These are phyloP conservation scores for Emydura subglobosa DNA, from an alignment of 2,113 vertebrate genomes.

Conservation along the genomic window DNA sequence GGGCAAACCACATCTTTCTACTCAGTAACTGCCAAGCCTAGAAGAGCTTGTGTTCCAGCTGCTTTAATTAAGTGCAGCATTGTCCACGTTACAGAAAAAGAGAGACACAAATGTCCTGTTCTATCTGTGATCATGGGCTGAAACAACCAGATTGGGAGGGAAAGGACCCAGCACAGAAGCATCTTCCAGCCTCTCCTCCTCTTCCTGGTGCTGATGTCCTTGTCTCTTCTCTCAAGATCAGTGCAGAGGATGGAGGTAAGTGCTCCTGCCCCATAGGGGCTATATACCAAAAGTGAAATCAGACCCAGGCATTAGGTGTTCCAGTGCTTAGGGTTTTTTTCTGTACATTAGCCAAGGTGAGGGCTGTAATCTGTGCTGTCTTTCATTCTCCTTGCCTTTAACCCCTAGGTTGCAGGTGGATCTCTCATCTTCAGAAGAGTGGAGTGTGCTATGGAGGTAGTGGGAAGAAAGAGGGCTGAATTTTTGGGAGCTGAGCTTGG, in stretches of 20 bases:
- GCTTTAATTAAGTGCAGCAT: not conserved
- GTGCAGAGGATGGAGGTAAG: not conserved
- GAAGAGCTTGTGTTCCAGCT: not conserved
- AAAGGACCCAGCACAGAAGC: not conserved
- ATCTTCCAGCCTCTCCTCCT: accelerated
- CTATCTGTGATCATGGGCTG: not conserved
- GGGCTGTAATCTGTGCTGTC: not conserved
- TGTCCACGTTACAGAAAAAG: not conserved
- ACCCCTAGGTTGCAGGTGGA: not conserved
- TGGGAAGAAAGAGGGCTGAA: not conserved
- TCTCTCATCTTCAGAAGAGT: not conserved
- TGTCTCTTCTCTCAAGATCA: accelerated
- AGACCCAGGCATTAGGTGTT: not conserved
- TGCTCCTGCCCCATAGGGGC: not conserved
- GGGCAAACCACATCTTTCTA: not conserved
- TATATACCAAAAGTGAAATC: not conserved
- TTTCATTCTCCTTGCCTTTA: not conserved
- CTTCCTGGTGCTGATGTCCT: accelerated
- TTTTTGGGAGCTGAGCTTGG: not conserved
- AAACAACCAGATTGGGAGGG: not conserved
- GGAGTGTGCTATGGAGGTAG: not conserved
- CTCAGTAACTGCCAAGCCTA: not conserved
- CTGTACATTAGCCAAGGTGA: not conserved
- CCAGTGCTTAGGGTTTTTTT: not conserved
- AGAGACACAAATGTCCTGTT: not conserved